These are phyloP conservation scores for Philaenus spumarius DNA, from an alignment of 1,140 invertebrate genomes.

Conservation along the genomic window DNA sequence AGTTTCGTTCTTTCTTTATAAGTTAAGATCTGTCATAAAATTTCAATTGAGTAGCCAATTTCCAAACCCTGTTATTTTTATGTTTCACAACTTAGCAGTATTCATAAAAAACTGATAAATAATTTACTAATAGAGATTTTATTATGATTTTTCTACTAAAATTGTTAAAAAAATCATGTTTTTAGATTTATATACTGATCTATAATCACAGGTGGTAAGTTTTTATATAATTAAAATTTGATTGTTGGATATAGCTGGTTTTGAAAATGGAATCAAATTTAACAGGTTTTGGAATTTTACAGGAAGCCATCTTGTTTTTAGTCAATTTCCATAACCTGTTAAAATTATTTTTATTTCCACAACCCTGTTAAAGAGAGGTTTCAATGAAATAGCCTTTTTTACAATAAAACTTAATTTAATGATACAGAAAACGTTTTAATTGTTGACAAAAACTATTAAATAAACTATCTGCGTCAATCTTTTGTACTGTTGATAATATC, in stretches of 20 bases:
- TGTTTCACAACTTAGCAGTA: neutral
- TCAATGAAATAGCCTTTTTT: slow-evolving; percentile 12
- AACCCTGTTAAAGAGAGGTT: slow-evolving; percentile 5
- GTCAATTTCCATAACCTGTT: slow-evolving; percentile 13
- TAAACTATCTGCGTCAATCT: neutral
- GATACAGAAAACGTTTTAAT: too few species aligned
- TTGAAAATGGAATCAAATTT: slow-evolving; percentile 9
- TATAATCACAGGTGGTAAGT: slow-evolving; percentile 6
- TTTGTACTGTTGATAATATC: neutral
- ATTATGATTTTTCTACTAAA: neutral
- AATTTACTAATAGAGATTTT: neutral
- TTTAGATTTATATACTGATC: slow-evolving; percentile 2
- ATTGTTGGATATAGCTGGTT: slow-evolving; percentile 12
- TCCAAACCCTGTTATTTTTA: neutral
- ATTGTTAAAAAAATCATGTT: slow-evolving; percentile 10
- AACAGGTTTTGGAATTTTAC: slow-evolving; percentile 12
- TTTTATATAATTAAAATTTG: slow-evolving; percentile 7
- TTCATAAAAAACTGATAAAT: neutral
- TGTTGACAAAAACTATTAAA: too few species aligned
- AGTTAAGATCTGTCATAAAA: too few species aligned
- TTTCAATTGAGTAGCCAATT: slow-evolving; percentile 3
- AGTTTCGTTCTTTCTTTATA: too few species aligned
- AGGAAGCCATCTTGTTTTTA: slow-evolving; percentile 13
- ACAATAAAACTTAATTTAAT: neutral
- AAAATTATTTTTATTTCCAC: slow-evolving; percentile 10